Base-by-base conservation (phyloP, 2,797 vertebrate species). In the Lutjanus argentimaculatus region DNA sequence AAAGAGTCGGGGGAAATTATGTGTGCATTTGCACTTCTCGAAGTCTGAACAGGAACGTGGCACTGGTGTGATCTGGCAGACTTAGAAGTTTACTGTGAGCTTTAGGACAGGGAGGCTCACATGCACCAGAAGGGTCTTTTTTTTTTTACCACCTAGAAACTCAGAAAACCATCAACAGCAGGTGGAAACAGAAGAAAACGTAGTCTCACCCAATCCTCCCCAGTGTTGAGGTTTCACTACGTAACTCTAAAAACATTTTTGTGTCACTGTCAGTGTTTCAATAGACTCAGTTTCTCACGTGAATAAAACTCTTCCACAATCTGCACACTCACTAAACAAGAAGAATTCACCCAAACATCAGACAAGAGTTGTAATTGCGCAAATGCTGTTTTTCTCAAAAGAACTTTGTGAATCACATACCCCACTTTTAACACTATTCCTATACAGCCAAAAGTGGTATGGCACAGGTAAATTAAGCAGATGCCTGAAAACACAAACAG, bases 1-100 rank as follows among this genome's bases (percentile, higher is more conserved):
- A 79, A 88, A 84, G 83, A 75, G 82, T 85, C 77, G 4, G 43
- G 85, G 82, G 88, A 92, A 90, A 92, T 93, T 85, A 85, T 81
- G 58, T 56, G 75, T 70, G 57, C 55, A 76, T 87, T 89, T 88
- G 75, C 65, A 68, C 42, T 72, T 77, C 67, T 82, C 53, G 25
- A 66, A 82, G 71, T 71, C 56, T 25, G 55, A 59, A 69, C 75
- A 70, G 76, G 64, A 84, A 49, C 49, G 56, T 74, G 74, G 48
- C 22, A 63, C 68, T 36, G 19, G 53, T 65, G 43, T 75, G 76
- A 86, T 81, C 85, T 72, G 51, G 43, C 68, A 79, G 84, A 77
- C 75, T 84, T 82, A 83, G 46, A 68, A 63, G 62, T 90, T 88
- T 75, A 61, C 43, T 43, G 62, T 69, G 48, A 68, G 67, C 72